Evolutionary conservation across 2,888 invertebrate genomes (phyloP), one percentile per base, ranked within the genome.

Genomic region (Thereva unica): DNA sequence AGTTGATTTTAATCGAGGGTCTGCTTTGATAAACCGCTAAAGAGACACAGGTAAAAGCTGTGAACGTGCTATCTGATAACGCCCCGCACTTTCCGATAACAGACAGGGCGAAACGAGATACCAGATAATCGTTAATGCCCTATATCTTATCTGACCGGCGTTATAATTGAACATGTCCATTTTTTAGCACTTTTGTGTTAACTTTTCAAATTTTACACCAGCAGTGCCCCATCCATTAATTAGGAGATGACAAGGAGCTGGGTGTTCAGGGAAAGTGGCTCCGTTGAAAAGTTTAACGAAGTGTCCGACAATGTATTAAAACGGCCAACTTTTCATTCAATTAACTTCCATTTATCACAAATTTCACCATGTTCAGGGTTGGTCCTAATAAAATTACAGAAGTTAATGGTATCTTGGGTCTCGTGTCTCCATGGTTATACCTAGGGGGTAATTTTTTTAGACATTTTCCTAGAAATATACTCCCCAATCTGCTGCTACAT

Each of bases 161-260:
- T 5, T 35, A 38, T 47, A 47, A 37, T 44, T 47, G 45, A 47
- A 59, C 57, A 9, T 59, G 47, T 45, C 37, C 23, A 59, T 59
- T 47, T 59, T 45, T 45, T 59, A 47, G 57, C 57, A 47, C 57
- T 59, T 59, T 59, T 59, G 57, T 38, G 47, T 45, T 59, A 47
- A 59, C 38, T 37, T 38, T 47, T 59, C 57, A 59, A 59, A 59
- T 47, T 59, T 57, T 59, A 59, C 57, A 59, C 8, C 37, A 37
- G 47, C 45, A 59, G 38, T 7, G 41, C n/a, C 57, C 47, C 57
- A 59, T 59, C 57, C 47, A 59, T 59, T 59, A 59, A 59, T 59
- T 59, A 59, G 47, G 57, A 45, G 57, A 12, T 59, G 57, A 59
- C 57, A 59, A 47, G 41, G 47, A 47, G 57, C 57, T 59, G 57